A percentile compares a stretch with the other conserved stretches of the same genome.
phyloP scores from a whole-genome alignment of 2,888 invertebrate species.

The Parnassius apollo region DNA sequence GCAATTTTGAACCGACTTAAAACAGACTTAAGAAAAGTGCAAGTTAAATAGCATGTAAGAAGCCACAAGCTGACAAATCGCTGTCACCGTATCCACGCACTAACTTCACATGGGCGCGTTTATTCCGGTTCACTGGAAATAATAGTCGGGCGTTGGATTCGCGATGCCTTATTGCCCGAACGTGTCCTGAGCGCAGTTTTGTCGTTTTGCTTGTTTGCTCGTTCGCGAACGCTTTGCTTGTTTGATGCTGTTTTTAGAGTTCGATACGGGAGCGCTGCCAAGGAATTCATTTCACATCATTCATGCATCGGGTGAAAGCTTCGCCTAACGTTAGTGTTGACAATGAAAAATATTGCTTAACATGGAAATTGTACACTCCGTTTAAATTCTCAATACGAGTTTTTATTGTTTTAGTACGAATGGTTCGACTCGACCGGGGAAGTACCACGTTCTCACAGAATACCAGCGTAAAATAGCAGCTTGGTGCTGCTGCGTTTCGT shows the following conservation, averaged over 20 bases:
- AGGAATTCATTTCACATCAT: constrained; percentile 5
- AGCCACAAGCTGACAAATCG: constrained; percentile 2
- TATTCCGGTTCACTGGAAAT: constrained; percentile 67
- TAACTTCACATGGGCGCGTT: constrained; percentile 35
- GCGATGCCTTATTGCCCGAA: constrained; percentile 45
- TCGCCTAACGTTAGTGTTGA: neutral
- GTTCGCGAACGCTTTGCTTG: constrained; percentile 11
- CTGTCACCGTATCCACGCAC: constrained; percentile 34
- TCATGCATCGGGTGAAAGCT: neutral
- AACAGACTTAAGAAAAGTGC: no score
- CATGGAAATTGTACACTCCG: no score
- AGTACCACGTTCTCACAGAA: no score
- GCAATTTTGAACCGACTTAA: no score
- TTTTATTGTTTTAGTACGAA: no score
- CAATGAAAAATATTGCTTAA: no score
- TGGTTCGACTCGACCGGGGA: no score
- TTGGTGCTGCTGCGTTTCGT: no score
- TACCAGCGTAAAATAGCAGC: no score
- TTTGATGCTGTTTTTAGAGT: constrained; percentile 9
- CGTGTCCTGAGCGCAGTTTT: constrained; percentile 39
- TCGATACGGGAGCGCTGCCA: constrained; percentile 10
- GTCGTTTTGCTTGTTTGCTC: constrained; percentile 15
- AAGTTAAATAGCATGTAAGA: no score
- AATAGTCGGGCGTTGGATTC: constrained; percentile 43
- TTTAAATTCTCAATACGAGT: no score